Evolutionary conservation across 35 echinoderm and acorn worm species (phyloP), one percentile per base, ranked within the genome.

Genomic region (Hemicentrotus pulcherrimus): DNA sequence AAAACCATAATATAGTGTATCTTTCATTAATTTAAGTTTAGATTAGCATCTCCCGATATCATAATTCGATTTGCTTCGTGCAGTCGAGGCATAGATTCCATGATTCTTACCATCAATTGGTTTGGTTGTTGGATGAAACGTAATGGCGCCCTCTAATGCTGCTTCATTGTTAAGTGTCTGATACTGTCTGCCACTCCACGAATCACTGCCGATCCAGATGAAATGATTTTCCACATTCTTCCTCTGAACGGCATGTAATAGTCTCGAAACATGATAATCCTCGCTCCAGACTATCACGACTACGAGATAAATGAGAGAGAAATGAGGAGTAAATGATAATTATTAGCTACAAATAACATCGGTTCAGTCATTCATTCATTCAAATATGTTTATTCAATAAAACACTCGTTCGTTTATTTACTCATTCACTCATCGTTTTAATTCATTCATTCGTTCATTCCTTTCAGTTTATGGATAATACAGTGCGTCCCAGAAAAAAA

Each of bases 81-180:
- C 22, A 92, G 22, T 46, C n/a, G 46, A 31, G 22, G n/a, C n/a
- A 0, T 41, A 19, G 32, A 24, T 14, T 33, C 32, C 46, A 24
- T n/a, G n/a, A 32, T 90, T 90, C 61, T 97, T 95, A 98, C 97
- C 97, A 95, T 86, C 88, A n/a, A 98, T 96, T 45, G 95, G 96
- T 61, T 93, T 94, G 14, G 97, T 94, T 65, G 97, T 94, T 14
- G 97, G 97, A 31, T 98, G 97, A 94, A 98, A 91, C 12, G 97
- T 98, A 58, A 98, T 98, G 95, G 97, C 97, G 91, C 97, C 97
- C 97, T 98, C 97, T 94, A 98, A 35, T 32, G 96, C 94, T 46
- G 91, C 90, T 88, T 97, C 95, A 32, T 98, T 96, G 94, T 95
- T 58, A 6, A 47, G 58, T 14, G 97, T 96, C 8, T 92, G 93